phyloP scores from a whole-genome alignment of 1,140 invertebrate species.

The Dryas iulia region DNA sequence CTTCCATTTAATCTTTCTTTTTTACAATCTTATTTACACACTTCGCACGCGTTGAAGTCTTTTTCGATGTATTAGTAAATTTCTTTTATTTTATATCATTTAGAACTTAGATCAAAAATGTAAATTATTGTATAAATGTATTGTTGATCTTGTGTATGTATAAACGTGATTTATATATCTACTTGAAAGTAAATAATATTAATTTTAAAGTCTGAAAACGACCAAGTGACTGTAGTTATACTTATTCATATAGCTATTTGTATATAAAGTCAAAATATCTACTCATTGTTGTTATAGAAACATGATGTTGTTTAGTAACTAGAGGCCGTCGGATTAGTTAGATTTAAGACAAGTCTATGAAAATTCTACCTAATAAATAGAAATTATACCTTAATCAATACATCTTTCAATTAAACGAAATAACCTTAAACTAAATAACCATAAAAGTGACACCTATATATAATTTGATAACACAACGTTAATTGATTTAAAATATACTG shows the following conservation, averaged over 20 bases:
- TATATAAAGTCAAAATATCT: constrained; percentile 61
- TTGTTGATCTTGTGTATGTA: constrained; percentile 22
- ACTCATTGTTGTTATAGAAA: constrained; percentile 63
- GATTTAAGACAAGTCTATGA: constrained; percentile 54
- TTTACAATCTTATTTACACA: neutral
- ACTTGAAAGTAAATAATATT: constrained; percentile 27
- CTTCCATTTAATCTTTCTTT: constrained; percentile 1
- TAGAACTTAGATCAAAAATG: constrained; percentile 18
- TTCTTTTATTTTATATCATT: neutral
- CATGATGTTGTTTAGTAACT: constrained; percentile 69
- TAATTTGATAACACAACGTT: no score
- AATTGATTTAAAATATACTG: no score
- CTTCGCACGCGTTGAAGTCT: constrained; percentile 18
- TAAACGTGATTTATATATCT: constrained; percentile 22
- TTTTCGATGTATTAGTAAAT: constrained; percentile 2
- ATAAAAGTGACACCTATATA: no score
- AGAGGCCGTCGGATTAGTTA: constrained; percentile 50
- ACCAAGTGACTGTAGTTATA: constrained; percentile 38
- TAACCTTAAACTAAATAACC: no score
- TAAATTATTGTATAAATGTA: constrained; percentile 48
- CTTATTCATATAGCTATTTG: constrained; percentile 40
- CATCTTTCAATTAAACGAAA: neutral
- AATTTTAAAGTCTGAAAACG: constrained; percentile 41
- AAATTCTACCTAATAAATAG: constrained; percentile 71
- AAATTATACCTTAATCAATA: constrained; percentile 40